Percentiles rank a stretch among this genome's conserved stretches.
These are phyloP conservation scores for Adelphocoris suturalis DNA, from an alignment of 2,888 invertebrate species.

Conservation along the genomic window DNA sequence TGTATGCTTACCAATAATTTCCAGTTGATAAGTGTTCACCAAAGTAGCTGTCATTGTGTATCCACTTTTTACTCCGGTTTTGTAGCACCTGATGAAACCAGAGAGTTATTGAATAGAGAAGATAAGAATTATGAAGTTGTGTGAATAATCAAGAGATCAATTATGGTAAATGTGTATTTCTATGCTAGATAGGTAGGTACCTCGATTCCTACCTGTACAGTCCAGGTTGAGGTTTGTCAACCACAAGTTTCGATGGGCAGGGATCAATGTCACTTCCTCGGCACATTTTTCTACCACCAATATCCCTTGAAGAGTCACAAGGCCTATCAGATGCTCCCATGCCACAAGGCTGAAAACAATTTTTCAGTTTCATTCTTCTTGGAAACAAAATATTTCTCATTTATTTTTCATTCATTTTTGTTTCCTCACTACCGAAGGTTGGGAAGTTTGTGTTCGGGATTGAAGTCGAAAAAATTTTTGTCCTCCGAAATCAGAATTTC, in stretches of 20 bases:
- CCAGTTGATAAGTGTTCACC: slow-evolving; percentile 49
- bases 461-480: no score
- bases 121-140: no score
- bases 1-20: slow-evolving; percentile 56
- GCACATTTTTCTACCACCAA: slow-evolving; percentile 52
- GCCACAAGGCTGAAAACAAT: slow-evolving; percentile 35
- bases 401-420: no score
- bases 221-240: slow-evolving; percentile 57
- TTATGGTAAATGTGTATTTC: no score
- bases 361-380: not conserved
- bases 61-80: slow-evolving; percentile 45
- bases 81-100: slow-evolving; percentile 43
- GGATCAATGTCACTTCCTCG: slow-evolving; percentile 46
- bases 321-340: slow-evolving; percentile 18
- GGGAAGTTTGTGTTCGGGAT: no score
- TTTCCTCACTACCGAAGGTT: no score
- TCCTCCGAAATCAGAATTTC: no score
- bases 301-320: slow-evolving; percentile 26
- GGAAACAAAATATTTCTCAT: no score
- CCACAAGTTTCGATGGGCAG: slow-evolving; percentile 30
- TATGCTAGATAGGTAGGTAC: no score
- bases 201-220: slow-evolving; percentile 22
- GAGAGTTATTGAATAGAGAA: no score
- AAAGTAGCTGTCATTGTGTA: slow-evolving; percentile 65
- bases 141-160: no score